phyloP scores from a whole-genome alignment of 2,888 invertebrate genomes.

The Ceraclea dissimilis region DNA sequence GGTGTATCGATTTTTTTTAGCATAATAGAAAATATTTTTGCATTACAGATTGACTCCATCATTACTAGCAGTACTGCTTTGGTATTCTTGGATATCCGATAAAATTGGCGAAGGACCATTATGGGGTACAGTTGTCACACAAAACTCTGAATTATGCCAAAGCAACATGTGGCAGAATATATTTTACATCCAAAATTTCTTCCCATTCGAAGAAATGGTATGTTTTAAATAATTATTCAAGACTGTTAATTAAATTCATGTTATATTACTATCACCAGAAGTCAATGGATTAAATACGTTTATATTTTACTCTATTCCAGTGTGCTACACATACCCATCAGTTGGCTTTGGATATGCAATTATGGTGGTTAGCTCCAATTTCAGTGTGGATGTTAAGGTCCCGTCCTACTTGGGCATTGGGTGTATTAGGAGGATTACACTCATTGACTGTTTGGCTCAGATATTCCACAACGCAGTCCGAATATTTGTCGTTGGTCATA shows the following conservation, averaged over 20 bases:
- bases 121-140: slow-evolving; percentile 56
- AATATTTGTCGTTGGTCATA: slow-evolving; percentile 55
- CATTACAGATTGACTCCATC: slow-evolving; percentile 55
- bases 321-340: slow-evolving; percentile 72
- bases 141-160: slow-evolving; percentile 58
- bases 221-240: too few species aligned
- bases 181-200: slow-evolving; percentile 60
- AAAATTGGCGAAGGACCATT: slow-evolving; percentile 57
- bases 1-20: too few species aligned
- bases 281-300: too few species aligned
- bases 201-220: slow-evolving; percentile 63
- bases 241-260: too few species aligned
- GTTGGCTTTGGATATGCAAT: slow-evolving; percentile 65
- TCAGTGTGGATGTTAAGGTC: slow-evolving; percentile 56
- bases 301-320: slow-evolving; percentile 35
- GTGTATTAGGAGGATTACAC: slow-evolving; percentile 49
- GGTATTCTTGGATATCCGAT: slow-evolving; percentile 62
- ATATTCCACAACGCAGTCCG: slow-evolving; percentile 51
- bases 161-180: slow-evolving; percentile 61
- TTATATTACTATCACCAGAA: too few species aligned
- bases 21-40: too few species aligned
- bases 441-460: slow-evolving; percentile 55
- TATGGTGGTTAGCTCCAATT: slow-evolving; percentile 57
- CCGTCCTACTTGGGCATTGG: slow-evolving; percentile 47
- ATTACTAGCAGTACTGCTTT: slow-evolving; percentile 52